Evolutionary conservation across 2,113 vertebrate species (phyloP).

Genomic region (Ahaetulla prasina): DNA sequence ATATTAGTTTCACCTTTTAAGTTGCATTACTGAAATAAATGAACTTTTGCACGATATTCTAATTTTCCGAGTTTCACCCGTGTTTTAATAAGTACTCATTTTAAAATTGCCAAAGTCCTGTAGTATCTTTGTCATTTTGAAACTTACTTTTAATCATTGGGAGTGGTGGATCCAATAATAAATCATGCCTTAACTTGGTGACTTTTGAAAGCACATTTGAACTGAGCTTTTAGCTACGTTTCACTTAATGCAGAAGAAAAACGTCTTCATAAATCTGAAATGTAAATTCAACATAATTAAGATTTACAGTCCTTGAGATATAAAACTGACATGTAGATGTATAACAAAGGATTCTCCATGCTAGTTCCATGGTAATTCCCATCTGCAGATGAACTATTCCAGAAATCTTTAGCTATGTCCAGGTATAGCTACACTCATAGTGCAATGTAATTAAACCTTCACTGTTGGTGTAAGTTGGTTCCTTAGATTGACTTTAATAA

Average conservation of each 20-base stretch:
- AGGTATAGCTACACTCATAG: not conserved
- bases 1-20: too few species aligned
- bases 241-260: not conserved
- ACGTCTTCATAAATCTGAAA: not conserved
- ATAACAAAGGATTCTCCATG: not conserved
- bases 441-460: not conserved
- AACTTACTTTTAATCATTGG: not conserved
- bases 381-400: not conserved
- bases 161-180: not conserved
- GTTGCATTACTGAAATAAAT: too few species aligned
- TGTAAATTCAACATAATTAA: not conserved
- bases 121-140: not conserved
- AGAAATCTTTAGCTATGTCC: not conserved
- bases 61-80: too few species aligned
- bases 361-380: not conserved
- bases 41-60: too few species aligned
- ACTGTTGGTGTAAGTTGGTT: not conserved
- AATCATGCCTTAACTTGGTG: not conserved
- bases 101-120: not conserved
- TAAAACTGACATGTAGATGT: not conserved
- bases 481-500: not conserved
- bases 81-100: not conserved
- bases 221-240: not conserved
- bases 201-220: not conserved
- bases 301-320: not conserved